Percentiles rank a stretch among this genome's conserved stretches.
phyloP scores from a whole-genome alignment of 2,888 invertebrate species.

The Drosophila putrida region DNA sequence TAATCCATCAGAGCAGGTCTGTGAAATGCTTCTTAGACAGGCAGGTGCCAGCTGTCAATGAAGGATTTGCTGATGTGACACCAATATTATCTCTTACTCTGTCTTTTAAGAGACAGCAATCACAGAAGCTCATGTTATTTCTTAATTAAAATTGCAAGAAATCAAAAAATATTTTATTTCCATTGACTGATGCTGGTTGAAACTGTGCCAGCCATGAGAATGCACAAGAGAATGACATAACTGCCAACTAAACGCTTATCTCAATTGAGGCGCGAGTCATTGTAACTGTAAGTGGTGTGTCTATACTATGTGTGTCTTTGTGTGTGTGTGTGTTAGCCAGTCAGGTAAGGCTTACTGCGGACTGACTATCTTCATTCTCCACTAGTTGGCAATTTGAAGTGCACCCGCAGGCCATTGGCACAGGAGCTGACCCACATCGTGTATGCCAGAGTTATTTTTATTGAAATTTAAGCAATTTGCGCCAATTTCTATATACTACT shows the following conservation, averaged over 20 bases:
- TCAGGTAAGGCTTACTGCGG: constrained; percentile 19
- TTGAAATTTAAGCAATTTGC: constrained; percentile 74
- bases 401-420: constrained; percentile 75
- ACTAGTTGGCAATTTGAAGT: constrained; percentile 67
- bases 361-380: constrained; percentile 62
- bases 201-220: constrained; percentile 59
- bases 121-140: constrained; percentile 40
- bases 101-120: constrained; percentile 13
- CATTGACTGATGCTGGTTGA: constrained; percentile 43
- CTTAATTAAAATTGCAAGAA: constrained; percentile 73
- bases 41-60: constrained; percentile 63
- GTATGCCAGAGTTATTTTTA: constrained; percentile 68
- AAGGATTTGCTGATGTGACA: constrained; percentile 49
- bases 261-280: constrained; percentile 74
- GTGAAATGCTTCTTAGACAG: constrained; percentile 11
- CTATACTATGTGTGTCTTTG: constrained; percentile 27
- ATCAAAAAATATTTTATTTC: constrained; percentile 55
- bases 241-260: constrained; percentile 64
- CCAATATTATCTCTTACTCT: constrained; percentile 37
- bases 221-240: constrained; percentile 70
- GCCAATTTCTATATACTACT: constrained; percentile 56
- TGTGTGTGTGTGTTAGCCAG: constrained; percentile 27
- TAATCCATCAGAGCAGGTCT: constrained; percentile 44
- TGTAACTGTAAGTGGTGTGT: constrained; percentile 69
- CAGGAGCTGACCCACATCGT: constrained; percentile 69